Conservation (phyloP, 1,140 invertebrate genomes). For the Caerostris extrusa region DNA sequence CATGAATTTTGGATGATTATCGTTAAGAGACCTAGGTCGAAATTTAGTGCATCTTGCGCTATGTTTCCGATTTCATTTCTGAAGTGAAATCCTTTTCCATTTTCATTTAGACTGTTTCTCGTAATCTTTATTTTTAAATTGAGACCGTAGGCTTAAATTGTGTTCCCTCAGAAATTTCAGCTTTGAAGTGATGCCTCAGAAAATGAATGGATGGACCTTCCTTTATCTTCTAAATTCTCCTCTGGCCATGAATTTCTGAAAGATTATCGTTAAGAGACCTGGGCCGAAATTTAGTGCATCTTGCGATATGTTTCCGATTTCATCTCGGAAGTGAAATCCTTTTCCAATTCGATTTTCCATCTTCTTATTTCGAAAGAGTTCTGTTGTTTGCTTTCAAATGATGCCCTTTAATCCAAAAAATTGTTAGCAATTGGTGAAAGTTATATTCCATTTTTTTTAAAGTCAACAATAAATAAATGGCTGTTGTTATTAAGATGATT, state of each 20-base stretch:
- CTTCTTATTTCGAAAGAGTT: not conserved
- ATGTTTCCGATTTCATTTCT: not conserved
- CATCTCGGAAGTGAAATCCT: not conserved
- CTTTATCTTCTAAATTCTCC: slow-evolving; percentile 7
- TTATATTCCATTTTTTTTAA: too few relatives aligned
- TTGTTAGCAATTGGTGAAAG: not conserved
- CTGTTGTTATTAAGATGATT: too few relatives aligned
- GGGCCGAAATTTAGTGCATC: slow-evolving; percentile 27
- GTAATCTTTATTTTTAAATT: slow-evolving; percentile 52
- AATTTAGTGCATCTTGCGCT: slow-evolving; percentile 34
- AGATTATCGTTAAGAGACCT: slow-evolving; percentile 38
- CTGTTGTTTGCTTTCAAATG: not conserved
- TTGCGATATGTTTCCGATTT: not conserved
- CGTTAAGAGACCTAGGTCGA: slow-evolving; percentile 29
- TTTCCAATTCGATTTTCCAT: not conserved
- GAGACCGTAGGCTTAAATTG: slow-evolving; percentile 42
- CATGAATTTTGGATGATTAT: slow-evolving; percentile 10
- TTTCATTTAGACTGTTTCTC: slow-evolving; percentile 9
- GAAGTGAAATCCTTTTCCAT: not conserved
- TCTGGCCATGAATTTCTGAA: not conserved
- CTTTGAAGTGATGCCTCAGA: slow-evolving; percentile 4
- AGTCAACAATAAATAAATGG: too few relatives aligned
- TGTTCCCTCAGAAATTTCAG: slow-evolving; percentile 10
- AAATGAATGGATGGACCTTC: not conserved
- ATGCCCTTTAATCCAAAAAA: not conserved